Conservation (phyloP, 1,140 invertebrate genomes). For the Zeugodacus cucurbitae region DNA sequence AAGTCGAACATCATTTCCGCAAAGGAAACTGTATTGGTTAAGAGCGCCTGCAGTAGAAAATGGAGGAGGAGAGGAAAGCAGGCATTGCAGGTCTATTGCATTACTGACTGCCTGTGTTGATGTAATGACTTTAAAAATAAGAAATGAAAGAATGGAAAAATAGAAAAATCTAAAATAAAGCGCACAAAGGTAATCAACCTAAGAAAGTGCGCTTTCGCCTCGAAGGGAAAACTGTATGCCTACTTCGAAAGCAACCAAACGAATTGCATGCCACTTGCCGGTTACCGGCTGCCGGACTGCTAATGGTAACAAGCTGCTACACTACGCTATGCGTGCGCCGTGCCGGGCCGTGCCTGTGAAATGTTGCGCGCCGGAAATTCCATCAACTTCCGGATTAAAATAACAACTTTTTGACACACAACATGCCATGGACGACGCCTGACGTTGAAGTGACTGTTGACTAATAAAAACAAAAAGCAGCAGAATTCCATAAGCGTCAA, state of each 20-base stretch:
- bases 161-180: background rate
- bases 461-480: background rate
- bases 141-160: background rate
- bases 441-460: background rate
- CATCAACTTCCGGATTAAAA: conserved; percentile 65
- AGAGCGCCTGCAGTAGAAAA: background rate
- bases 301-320: background rate
- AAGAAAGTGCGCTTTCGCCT: background rate
- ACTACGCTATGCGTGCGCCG: background rate
- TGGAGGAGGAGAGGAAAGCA: background rate
- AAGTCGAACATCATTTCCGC: conserved; percentile 29
- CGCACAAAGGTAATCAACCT: background rate
- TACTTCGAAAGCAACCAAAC: background rate
- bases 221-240: background rate
- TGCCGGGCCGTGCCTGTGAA: background rate
- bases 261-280: background rate
- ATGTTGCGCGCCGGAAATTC: conserved; percentile 58
- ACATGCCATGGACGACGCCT: background rate
- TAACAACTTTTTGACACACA: conserved; percentile 52
- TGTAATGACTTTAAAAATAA: background rate
- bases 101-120: background rate
- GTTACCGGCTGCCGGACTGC: background rate
- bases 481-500: background rate
- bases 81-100: background rate
- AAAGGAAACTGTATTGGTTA: background rate